phyloP scores from a whole-genome alignment of 2,113 vertebrate species.

The Meriones unguiculatus region DNA sequence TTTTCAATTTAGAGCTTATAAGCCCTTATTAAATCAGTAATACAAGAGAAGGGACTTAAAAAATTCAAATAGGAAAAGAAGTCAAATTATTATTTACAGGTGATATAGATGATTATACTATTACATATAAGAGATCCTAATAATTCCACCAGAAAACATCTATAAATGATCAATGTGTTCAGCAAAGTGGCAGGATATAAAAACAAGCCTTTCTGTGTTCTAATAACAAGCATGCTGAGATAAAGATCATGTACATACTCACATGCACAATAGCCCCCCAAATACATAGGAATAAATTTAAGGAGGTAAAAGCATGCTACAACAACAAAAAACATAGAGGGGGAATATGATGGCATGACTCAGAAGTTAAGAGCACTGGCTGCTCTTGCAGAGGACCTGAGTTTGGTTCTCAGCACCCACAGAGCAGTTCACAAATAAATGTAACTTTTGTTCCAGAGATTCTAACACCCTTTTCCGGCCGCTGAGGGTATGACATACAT shows the following conservation, averaged over 20 bases:
- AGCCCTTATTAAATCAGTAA: background rate
- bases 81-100: background rate
- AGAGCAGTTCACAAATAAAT: background rate
- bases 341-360: too few species aligned
- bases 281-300: background rate
- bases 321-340: background rate
- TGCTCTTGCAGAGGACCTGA: background rate
- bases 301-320: too few species aligned
- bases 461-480: background rate
- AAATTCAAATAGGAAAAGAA: background rate
- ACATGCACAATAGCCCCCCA: background rate
- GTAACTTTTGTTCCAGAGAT: background rate
- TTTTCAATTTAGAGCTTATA: background rate
- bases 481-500: background rate
- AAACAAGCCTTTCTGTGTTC: background rate
- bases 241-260: background rate
- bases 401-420: background rate
- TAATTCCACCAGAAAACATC: background rate
- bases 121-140: background rate
- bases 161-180: background rate
- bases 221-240: background rate
- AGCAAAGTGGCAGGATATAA: background rate
- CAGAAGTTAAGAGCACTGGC: background rate
- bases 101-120: background rate
- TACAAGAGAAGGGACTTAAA: background rate